Base-by-base conservation (phyloP, 1,140 invertebrate genomes). In the Zaprionus taronus region DNA sequence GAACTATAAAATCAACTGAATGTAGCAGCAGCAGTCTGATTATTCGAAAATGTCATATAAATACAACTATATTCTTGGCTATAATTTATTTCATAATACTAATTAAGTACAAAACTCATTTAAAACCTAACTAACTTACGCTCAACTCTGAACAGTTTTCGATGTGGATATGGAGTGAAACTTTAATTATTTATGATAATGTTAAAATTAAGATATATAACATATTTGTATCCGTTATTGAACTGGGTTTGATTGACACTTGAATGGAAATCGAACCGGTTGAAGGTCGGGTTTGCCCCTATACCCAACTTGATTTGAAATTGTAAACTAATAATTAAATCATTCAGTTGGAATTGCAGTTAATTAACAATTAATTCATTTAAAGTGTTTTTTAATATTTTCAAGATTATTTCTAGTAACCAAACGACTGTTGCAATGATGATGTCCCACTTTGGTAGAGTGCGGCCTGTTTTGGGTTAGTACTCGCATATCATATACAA, bases 401-500 rank as follows among this genome's bases (percentile, higher is more conserved):
- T 20, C 0, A 17, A 15, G 6, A 22, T 15, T 28, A 15, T 15
- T 15, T 24, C 14, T 28, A 7, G 24, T 7, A 28, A 6, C 64
- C 31, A 68, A 31, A 36, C 22, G 24, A 6, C 2, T 12, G 20
- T 15, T 26, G 22, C 28, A 28, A 14, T 24, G 31, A 14, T 57
- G 4, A 49, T 64, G 41, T 58, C 41, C 53, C 7, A 22, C 15
- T 26, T 9, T 53, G 65, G 44, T 61, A 77, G 58, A 64, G 71
- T 76, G 67, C 53, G 15, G 34, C 67, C 58, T 38, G 79, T 69
- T 81, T 86, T 80, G 49, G 72, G 51, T 72, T 78, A 72, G 77
- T 70, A 78, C 80, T 89, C 57, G 74, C 77, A 80, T 77, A 79
- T 82, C 72, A 76, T 76, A 76, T 44, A 86, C 84, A 83, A 84